phyloP scores from a whole-genome alignment of 1,140 invertebrate genomes.

The Monochamus saltuarius region DNA sequence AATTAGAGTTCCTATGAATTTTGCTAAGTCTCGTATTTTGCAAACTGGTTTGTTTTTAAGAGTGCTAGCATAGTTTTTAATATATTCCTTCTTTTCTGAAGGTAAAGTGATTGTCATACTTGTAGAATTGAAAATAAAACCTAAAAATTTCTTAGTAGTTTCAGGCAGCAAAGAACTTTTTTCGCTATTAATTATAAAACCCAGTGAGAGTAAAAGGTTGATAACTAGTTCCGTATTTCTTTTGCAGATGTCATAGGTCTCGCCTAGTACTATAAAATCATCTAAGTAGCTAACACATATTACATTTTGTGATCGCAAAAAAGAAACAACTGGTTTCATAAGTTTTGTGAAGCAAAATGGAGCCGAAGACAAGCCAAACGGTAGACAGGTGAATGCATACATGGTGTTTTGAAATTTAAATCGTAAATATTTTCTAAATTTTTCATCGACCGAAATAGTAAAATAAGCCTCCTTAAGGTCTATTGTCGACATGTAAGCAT shows the following conservation, averaged over 20 bases:
- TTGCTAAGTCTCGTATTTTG: conserved; percentile 22
- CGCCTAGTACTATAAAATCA: conserved; percentile 19
- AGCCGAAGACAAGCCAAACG: conserved; percentile 20
- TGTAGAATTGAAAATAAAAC: conserved; percentile 19
- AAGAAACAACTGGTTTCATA: conserved; percentile 15
- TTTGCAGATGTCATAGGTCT: conserved; percentile 6
- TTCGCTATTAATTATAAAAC: conserved; percentile 24
- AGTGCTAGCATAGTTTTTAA: neutral
- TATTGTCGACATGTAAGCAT: conserved; percentile 29
- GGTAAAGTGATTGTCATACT: conserved; percentile 12
- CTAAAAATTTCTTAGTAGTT: conserved; percentile 17
- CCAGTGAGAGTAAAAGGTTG: conserved; percentile 11
- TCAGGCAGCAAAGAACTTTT: conserved; percentile 18
- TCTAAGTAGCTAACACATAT: conserved; percentile 17
- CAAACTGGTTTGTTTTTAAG: neutral
- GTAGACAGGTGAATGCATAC: conserved; percentile 24
- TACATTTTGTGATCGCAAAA: conserved; percentile 5
- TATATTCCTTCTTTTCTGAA: conserved; percentile 13
- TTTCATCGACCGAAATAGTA: conserved; percentile 29
- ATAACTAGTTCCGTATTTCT: conserved; percentile 6
- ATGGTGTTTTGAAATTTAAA: conserved; percentile 25
- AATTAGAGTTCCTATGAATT: conserved; percentile 19
- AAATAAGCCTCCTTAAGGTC: conserved; percentile 30
- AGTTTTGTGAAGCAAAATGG: conserved; percentile 20
- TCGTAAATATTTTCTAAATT: conserved; percentile 29